A percentile compares a stretch with the other conserved stretches of the same genome.
phyloP scores from a whole-genome alignment of 2,113 vertebrate genomes.

The Tricholaema leucomelas region DNA sequence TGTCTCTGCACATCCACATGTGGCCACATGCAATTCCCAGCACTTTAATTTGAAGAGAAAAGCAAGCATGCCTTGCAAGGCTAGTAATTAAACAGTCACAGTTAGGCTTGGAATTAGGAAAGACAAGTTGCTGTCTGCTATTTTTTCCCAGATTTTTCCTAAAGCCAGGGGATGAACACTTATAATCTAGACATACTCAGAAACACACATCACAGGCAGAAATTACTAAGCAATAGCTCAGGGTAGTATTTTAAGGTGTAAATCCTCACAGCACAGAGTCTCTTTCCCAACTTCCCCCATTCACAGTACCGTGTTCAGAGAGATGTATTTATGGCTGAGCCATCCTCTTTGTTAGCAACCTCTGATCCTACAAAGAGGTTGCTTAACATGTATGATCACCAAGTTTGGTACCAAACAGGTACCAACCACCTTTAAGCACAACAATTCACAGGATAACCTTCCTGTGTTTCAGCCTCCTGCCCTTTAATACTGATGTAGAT shows the following conservation, averaged over 20 bases:
- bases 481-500: background rate
- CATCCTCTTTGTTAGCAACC: background rate
- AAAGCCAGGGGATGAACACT: background rate
- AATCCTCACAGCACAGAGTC: too few species aligned
- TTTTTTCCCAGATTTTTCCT: background rate
- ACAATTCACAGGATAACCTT: background rate
- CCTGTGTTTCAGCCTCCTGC: background rate
- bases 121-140: background rate
- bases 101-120: background rate
- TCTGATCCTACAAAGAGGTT: background rate
- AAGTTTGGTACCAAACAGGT: background rate
- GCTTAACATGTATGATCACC: background rate
- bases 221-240: background rate
- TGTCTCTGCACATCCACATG: background rate
- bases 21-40: background rate
- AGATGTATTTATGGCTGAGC: fast-evolving
- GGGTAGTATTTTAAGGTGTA: background rate
- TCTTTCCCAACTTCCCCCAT: background rate
- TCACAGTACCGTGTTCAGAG: background rate
- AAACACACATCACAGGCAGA: background rate
- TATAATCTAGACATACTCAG: background rate
- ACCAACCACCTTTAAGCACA: too few species aligned
- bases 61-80: background rate
- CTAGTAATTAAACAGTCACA: background rate
- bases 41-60: background rate